Conservation (phyloP, 2,888 invertebrate species). For the Drosophila greeni region DNA sequence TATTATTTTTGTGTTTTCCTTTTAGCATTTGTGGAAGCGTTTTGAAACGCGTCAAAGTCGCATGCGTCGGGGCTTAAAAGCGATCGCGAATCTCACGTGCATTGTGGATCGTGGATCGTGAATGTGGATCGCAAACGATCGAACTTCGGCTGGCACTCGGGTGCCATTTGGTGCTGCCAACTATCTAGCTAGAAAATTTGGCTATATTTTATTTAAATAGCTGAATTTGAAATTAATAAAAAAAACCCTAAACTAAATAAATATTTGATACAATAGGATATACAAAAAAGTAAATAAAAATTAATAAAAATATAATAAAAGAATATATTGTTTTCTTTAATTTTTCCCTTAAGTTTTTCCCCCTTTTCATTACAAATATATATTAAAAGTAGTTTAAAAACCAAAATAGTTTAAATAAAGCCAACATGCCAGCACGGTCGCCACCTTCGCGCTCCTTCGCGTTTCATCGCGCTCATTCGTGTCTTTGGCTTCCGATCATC, state of each 20-base stretch:
- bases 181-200: too few species aligned
- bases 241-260: background rate
- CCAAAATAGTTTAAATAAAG: background rate
- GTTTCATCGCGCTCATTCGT: background rate
- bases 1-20: constrained; percentile 10
- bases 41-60: constrained; percentile 44
- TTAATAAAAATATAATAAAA: too few species aligned
- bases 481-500: constrained; percentile 8
- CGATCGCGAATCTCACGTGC: constrained; percentile 7
- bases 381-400: background rate
- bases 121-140: background rate
- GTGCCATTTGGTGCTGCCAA: background rate
- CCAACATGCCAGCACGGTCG: background rate
- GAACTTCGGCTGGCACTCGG: constrained; percentile 13
- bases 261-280: background rate
- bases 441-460: constrained; percentile 7
- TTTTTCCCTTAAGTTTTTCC: too few species aligned
- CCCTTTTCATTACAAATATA: too few species aligned
- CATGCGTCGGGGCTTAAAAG: constrained; percentile 31
- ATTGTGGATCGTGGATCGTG: background rate
- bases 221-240: too few species aligned
- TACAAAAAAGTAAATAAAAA: background rate
- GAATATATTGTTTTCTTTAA: too few species aligned
- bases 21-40: constrained; percentile 14
- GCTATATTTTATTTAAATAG: too few species aligned